Base-by-base conservation (phyloP, 2,797 vertebrate species). In the Parauchenoglanis punctatus region DNA sequence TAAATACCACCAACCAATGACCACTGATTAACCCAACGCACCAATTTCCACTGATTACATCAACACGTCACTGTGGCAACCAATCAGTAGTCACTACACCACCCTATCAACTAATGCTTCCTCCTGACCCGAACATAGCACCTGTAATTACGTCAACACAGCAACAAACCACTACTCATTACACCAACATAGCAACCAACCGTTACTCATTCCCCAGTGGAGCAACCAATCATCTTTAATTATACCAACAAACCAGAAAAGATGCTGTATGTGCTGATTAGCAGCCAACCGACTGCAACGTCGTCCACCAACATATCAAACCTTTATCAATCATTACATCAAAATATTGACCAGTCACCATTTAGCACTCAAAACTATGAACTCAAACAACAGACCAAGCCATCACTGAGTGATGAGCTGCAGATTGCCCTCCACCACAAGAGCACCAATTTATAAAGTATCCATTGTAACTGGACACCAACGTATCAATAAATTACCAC, bases 11-110 rank as follows among this genome's bases (percentile, higher is more conserved):
- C 46, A n/a, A 54, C 49, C 3, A 1, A 54, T 18, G 10, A 7
- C 31, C 31, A 15, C 20, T 25, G 56, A 3, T 44, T 44, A 44
- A 11, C 25, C 40, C n/a, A 28, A 17, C 7, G 49, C 10, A 67
- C 81, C 20, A 67, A 83, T 81, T 72, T 73, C 23, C 11, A 17
- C n/a, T 40, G 58, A 82, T 72, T 59, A 44, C 31, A 77, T 61
- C 72, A 85, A 65, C 58, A 40, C 68, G 23, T 44, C 20, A 72
- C 40, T 23, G 18, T 72, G 59, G 56, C 56, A 58, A n/a, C 59
- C 80, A 76, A 87, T 83, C 80, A 75, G 68, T 20, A 17, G 4
- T 17, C 7, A 72, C 13, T n/a, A 58, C 31, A 59, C 20, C 83
- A 46, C 3, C 31, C 0, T 59, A 44, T 59, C 20, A 73, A 15